Base-by-base conservation (phyloP, 1,140 invertebrate species). In the Agrilus planipennis region DNA sequence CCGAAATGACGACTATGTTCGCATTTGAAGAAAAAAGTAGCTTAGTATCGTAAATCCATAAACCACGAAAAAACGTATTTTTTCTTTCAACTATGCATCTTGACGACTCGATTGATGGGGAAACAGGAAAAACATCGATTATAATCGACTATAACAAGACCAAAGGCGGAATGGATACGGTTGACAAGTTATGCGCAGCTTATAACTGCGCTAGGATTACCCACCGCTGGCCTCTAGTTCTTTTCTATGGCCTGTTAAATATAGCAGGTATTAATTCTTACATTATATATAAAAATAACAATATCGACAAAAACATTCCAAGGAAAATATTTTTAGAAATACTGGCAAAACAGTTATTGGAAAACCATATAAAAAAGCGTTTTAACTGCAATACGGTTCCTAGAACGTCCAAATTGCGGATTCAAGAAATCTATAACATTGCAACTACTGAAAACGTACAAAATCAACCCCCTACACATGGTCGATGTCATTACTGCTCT, bases 21-120 rank as follows among this genome's bases (percentile, higher is more conserved):
- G 47, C 12, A 6, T 49, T 46, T 19, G 17, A 29, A 30, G 32
- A 40, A 29, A 39, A 38, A 17, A 23, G 3, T 15, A 46, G 35
- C 18, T 19, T 46, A 19, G 51, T 49, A 17, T 56, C 47, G 36
- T 53, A 52, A 41, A 50, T 55, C 4, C 50, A 53, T 19, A 57
- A 53, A 31, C 44, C 45, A 32, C 54, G 50, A 27, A 54, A 48
- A 49, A 42, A 48, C 29, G 52, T 57, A n/a, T n/a, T n/a, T n/a
- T n/a, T n/a, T n/a, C n/a, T n/a, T n/a, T n/a, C n/a, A n/a, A n/a
- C n/a, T n/a, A n/a, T n/a, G n/a, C n/a, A n/a, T n/a, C n/a, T n/a
- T n/a, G n/a, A n/a, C n/a, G n/a, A n/a, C n/a, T n/a, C n/a, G n/a
- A n/a, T n/a, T n/a, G n/a, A n/a, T n/a, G n/a, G n/a, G n/a, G n/a